Evolutionary conservation across 2,113 vertebrate species (phyloP).

Genomic region (Callospermophilus lateralis): DNA sequence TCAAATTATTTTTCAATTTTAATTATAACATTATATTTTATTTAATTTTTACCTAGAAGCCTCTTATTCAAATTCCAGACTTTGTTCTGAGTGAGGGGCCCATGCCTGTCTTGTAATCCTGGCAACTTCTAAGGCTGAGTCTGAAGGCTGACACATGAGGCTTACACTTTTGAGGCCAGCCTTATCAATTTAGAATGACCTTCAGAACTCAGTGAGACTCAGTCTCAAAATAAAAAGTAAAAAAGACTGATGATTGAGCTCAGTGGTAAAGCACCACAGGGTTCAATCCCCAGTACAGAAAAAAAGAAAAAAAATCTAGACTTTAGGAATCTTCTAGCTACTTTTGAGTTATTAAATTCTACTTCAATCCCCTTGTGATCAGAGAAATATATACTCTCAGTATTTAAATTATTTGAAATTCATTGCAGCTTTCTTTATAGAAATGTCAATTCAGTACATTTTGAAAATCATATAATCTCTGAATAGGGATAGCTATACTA

Average conservation of each 20-base stretch:
- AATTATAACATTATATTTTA: neutral
- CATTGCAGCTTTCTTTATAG: neutral
- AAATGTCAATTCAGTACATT: neutral
- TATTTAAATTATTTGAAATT: neutral
- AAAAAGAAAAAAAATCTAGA: too few species aligned
- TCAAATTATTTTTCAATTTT: neutral
- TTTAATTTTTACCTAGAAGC: neutral
- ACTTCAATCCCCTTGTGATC: neutral
- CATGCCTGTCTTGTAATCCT: too few species aligned
- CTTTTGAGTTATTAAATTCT: neutral
- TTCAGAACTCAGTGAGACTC: too few species aligned
- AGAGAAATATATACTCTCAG: neutral
- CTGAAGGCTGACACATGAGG: too few species aligned
- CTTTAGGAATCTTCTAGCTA: neutral
- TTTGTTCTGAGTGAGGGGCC: neutral
- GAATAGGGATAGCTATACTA: neutral
- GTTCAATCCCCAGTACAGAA: too few species aligned
- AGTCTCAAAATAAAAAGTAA: too few species aligned
- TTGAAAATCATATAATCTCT: neutral
- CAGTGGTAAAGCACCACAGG: too few species aligned
- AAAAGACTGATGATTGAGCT: too few species aligned
- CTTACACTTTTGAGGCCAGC: too few species aligned
- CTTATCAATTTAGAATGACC: too few species aligned
- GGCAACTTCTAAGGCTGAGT: too few species aligned
- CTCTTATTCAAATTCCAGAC: neutral